Percentiles rank a stretch among this genome's conserved stretches.
phyloP scores from a whole-genome alignment of 2,888 invertebrate genomes.

The Drosophila hawaiiensis region DNA sequence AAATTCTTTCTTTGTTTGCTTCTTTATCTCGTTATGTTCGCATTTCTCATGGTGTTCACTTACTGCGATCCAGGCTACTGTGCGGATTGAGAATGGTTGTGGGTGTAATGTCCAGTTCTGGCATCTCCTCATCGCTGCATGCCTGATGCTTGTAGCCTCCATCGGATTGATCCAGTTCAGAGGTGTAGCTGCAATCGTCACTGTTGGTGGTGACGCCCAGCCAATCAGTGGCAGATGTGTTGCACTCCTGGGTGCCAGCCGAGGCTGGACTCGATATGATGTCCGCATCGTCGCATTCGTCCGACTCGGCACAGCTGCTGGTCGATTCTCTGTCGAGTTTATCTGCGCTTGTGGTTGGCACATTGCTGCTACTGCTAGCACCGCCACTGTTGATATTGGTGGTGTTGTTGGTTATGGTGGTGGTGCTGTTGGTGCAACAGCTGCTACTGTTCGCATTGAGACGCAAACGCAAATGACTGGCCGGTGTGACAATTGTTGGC shows the following conservation, averaged over 20 bases:
- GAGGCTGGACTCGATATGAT: slow-evolving; percentile 88
- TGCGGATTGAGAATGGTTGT: slow-evolving; percentile 91
- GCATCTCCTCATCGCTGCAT: slow-evolving; percentile 85
- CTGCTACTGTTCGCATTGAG: slow-evolving; percentile 56
- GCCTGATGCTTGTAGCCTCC: slow-evolving; percentile 86
- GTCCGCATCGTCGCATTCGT: slow-evolving; percentile 87
- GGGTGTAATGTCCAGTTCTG: slow-evolving; percentile 89
- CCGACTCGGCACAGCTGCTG: slow-evolving; percentile 83
- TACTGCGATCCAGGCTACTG: slow-evolving; percentile 91
- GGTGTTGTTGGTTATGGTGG: not conserved
- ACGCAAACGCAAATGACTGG: slow-evolving; percentile 77
- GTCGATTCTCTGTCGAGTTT: slow-evolving; percentile 53
- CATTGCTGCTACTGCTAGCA: slow-evolving; percentile 15
- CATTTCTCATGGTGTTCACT: slow-evolving; percentile 34
- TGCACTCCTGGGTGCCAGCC: slow-evolving; percentile 86
- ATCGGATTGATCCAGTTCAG: slow-evolving; percentile 89
- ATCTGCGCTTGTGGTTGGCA: slow-evolving; percentile 16
- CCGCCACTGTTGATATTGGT: slow-evolving; percentile 1
- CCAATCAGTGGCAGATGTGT: slow-evolving; percentile 92
- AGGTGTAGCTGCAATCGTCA: slow-evolving; percentile 90
- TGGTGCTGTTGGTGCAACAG: not conserved
- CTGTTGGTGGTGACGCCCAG: slow-evolving; percentile 95
- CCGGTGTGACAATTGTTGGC: slow-evolving; percentile 28
- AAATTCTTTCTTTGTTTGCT: not conserved
- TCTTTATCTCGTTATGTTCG: not conserved